Evolutionary conservation across 2,888 invertebrate species (phyloP).

Genomic region (Hoplodrina blanda): DNA sequence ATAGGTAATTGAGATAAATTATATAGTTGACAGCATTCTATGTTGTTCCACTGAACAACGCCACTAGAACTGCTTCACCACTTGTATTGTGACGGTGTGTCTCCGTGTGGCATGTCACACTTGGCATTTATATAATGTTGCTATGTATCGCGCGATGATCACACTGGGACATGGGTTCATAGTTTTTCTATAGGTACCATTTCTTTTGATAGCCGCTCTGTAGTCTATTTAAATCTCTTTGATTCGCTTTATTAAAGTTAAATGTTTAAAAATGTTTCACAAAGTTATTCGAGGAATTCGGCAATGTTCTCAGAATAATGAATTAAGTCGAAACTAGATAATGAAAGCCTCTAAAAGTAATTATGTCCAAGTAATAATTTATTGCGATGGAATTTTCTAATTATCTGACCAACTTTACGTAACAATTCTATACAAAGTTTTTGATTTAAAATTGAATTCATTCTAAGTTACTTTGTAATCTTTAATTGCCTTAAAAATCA

Average conservation of each 20-base stretch:
- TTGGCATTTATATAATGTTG: too few species aligned
- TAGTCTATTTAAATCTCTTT: background rate
- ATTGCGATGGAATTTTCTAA: constrained; percentile 47
- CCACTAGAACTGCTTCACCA: too few species aligned
- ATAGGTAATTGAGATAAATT: too few species aligned
- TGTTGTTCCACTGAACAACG: too few species aligned
- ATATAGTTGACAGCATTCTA: too few species aligned
- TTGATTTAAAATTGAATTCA: constrained; percentile 28
- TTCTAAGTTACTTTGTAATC: constrained; percentile 6
- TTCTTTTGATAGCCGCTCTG: background rate
- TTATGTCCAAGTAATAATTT: constrained; percentile 41
- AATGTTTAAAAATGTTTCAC: constrained; percentile 21
- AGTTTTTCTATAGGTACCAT: background rate
- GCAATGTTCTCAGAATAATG: constrained; percentile 20
- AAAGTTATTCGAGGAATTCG: constrained; percentile 11
- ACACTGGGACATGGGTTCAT: background rate
- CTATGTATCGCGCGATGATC: too few species aligned
- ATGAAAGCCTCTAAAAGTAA: constrained; percentile 37
- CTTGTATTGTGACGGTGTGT: too few species aligned
- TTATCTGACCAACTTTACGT: constrained; percentile 36
- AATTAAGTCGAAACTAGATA: constrained; percentile 36
- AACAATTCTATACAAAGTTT: constrained; percentile 15
- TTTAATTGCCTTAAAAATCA: background rate
- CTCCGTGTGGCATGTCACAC: too few species aligned
- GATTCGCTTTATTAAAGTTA: background rate